Evolutionary conservation across 92 coral and sea anemone genomes (phyloP).

Genomic region (Porites divaricata): DNA sequence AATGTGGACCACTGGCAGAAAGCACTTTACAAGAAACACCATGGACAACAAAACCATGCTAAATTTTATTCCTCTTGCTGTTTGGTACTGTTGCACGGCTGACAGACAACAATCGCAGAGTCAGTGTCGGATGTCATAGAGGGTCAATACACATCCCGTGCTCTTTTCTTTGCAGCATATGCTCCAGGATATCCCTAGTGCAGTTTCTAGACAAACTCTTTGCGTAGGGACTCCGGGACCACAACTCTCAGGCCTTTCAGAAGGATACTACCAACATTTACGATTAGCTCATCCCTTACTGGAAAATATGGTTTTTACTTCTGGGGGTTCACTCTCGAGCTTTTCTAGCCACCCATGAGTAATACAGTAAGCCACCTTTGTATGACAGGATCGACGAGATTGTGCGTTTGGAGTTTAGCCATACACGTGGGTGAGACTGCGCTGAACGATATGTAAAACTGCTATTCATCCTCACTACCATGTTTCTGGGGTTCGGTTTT

Average conservation of each 20-base stretch:
- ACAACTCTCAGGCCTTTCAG: constrained; percentile 52
- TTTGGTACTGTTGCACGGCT: constrained; percentile 55
- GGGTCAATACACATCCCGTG: constrained; percentile 51
- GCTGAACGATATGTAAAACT: constrained; percentile 35
- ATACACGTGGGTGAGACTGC: constrained; percentile 41
- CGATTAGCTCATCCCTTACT: constrained; percentile 35
- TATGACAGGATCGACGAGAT: constrained; percentile 44
- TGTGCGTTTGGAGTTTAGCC: constrained; percentile 37
- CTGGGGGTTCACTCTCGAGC: constrained; percentile 16
- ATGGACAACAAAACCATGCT: too few relatives aligned
- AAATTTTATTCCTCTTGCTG: constrained; percentile 29
- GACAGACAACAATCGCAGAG: constrained; percentile 30
- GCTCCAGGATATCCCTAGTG: constrained; percentile 50
- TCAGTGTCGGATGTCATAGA: constrained; percentile 47
- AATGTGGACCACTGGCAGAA: constrained; percentile 61
- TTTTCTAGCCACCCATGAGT: constrained; percentile 37
- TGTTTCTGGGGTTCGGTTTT: constrained; percentile 31
- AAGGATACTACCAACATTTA: constrained; percentile 16
- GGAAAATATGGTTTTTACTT: constrained; percentile 35
- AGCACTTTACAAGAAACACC: background rate
- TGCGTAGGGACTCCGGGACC: constrained; percentile 24
- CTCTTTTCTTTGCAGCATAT: constrained; percentile 57
- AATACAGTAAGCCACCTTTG: constrained; percentile 28
- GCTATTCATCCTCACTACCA: constrained; percentile 2
- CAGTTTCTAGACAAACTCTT: constrained; percentile 13